Conservation (phyloP, 1,140 invertebrate genomes). For the Drosophila takahashii region DNA sequence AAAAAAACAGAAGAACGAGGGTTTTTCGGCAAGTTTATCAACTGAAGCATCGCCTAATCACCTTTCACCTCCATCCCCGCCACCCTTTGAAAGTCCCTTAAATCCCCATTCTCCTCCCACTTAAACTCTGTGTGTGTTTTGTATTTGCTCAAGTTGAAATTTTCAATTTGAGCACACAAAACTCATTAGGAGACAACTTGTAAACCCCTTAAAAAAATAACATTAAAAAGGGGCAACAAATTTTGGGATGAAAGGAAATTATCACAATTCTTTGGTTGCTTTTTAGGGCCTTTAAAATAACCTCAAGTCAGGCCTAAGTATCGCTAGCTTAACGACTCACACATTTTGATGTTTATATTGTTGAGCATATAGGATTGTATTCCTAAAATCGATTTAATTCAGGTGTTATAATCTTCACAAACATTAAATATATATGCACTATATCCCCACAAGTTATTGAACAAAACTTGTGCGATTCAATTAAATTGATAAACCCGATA, state of each 20-base stretch:
- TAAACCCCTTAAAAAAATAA: constrained; percentile 10
- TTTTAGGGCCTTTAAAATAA: background rate
- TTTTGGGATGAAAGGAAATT: constrained; percentile 29
- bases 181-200: constrained; percentile 45
- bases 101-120: background rate
- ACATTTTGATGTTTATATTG: no score
- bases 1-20: constrained; percentile 12
- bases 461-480: no score
- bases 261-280: constrained; percentile 9
- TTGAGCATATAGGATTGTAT: no score
- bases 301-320: background rate
- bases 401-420: background rate
- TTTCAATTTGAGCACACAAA: constrained; percentile 50
- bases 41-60: constrained; percentile 79
- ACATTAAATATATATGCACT: no score
- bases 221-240: constrained; percentile 31
- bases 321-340: background rate
- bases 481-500: no score
- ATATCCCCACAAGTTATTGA: no score
- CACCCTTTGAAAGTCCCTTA: background rate
- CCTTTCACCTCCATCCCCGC: constrained; percentile 41
- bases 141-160: constrained; percentile 49
- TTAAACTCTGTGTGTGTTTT: constrained; percentile 14
- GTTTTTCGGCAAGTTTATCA: constrained; percentile 69
- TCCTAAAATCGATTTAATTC: no score